Conservation (phyloP, 2,113 vertebrate genomes). For the Tupaia chinensis region DNA sequence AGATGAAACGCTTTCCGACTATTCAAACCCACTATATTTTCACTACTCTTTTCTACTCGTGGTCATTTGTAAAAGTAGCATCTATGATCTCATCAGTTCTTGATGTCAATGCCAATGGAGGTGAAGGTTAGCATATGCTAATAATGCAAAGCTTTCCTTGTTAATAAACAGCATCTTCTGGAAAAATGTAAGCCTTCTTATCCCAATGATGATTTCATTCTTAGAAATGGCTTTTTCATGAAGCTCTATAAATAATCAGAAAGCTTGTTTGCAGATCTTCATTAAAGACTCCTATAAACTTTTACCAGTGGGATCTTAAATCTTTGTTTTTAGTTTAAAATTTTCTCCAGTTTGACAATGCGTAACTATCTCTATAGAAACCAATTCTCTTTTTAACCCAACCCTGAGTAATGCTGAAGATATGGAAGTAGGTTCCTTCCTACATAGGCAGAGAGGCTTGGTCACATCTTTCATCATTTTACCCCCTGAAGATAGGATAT, state of each 20-base stretch:
- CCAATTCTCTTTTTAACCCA: neutral
- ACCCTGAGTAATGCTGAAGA: neutral
- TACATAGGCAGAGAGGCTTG: neutral
- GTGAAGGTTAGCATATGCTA: neutral
- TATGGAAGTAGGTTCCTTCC: neutral
- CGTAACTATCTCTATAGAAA: neutral
- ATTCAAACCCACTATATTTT: neutral
- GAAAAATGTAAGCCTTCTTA: neutral
- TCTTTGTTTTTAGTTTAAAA: conserved; percentile 13
- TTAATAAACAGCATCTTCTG: neutral
- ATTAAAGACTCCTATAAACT: neutral
- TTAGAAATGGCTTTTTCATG: neutral
- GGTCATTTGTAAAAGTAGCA: neutral
- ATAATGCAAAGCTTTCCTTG: neutral
- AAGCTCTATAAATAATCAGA: neutral
- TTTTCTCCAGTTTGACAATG: neutral
- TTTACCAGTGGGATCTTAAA: neutral
- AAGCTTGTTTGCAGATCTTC: neutral
- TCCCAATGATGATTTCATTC: neutral
- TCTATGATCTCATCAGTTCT: neutral
- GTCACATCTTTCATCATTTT: neutral
- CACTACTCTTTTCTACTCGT: neutral
- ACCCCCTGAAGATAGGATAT: neutral
- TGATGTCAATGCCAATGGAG: neutral
- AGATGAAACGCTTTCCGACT: neutral